Percentiles rank a stretch among this genome's conserved stretches.
phyloP scores from a whole-genome alignment of 1,140 invertebrate species.

The Cotesia typhae region DNA sequence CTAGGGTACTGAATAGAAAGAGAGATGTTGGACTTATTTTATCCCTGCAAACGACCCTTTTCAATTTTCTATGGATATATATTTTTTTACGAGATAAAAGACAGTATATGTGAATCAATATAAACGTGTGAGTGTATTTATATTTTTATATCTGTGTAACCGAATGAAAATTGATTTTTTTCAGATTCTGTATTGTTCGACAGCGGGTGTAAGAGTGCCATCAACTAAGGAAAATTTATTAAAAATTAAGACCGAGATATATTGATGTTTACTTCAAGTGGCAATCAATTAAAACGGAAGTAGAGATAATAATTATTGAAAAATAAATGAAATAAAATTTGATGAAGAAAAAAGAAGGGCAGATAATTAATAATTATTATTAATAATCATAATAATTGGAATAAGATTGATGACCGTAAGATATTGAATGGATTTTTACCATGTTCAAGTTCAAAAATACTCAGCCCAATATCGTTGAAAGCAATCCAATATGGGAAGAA shows the following conservation, averaged over 20 bases:
- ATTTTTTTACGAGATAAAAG: slow-evolving; percentile 1
- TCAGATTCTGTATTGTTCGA: not conserved
- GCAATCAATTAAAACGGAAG: no score
- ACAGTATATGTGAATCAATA: not conserved
- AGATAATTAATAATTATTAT: not conserved
- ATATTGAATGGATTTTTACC: slow-evolving; percentile 59
- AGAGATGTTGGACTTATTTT: slow-evolving; percentile 25
- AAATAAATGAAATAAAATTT: not conserved
- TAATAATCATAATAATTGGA: not conserved
- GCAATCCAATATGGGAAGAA: slow-evolving; percentile 87
- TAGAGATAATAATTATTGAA: no score
- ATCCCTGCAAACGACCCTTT: slow-evolving; percentile 29
- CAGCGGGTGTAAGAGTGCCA: not conserved
- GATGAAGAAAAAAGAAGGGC: slow-evolving; percentile 7
- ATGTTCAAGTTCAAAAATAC: slow-evolving; percentile 82
- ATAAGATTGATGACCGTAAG: slow-evolving; percentile 23
- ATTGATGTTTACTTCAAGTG: no score
- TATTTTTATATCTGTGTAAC: no score
- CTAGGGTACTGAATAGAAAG: not conserved
- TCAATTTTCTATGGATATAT: slow-evolving; percentile 34
- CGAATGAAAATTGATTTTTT: not conserved
- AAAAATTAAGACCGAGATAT: no score
- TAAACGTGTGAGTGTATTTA: no score
- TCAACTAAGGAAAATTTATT: no score
- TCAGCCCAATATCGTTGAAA: slow-evolving; percentile 72